A percentile compares a stretch with the other conserved stretches of the same genome.
Evolutionary conservation across 35 echinoderm and acorn worm species (phyloP).

Genomic region (Apostichopus japonicus): DNA sequence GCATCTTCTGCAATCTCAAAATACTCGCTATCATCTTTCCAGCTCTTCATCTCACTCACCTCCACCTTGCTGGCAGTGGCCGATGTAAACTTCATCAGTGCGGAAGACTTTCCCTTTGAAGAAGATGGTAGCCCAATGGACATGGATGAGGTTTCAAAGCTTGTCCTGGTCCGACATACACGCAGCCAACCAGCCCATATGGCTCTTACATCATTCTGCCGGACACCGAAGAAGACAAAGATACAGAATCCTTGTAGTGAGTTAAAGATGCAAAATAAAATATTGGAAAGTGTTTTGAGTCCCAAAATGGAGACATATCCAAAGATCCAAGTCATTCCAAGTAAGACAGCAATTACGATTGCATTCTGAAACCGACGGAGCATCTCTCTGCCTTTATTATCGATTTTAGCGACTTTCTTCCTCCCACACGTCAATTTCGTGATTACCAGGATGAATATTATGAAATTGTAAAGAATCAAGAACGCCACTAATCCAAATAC

Average conservation of each 20-base stretch:
- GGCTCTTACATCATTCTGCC: not conserved
- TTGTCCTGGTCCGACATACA: not conserved
- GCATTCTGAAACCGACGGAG: slow-evolving; percentile 23
- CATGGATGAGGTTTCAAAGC: not conserved
- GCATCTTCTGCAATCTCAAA: not conserved
- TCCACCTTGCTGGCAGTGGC: not conserved
- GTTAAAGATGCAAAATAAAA: slow-evolving; percentile 24
- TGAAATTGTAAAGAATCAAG: slow-evolving; percentile 59
- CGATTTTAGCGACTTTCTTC: not conserved
- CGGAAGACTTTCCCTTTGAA: not conserved
- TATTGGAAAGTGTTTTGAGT: not conserved
- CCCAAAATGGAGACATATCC: not conserved
- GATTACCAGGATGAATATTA: slow-evolving; percentile 60
- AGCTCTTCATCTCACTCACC: not conserved
- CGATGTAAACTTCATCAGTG: too few relatives aligned
- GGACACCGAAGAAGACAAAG: slow-evolving; percentile 9
- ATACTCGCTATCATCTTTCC: not conserved
- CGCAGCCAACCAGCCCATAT: not conserved
- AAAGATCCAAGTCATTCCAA: slow-evolving; percentile 37
- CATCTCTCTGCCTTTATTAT: not conserved
- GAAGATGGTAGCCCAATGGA: not conserved
- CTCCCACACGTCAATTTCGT: slow-evolving; percentile 64
- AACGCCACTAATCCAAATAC: slow-evolving; percentile 49
- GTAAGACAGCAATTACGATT: not conserved
- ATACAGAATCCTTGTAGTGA: slow-evolving; percentile 34